Percentiles rank a stretch among this genome's conserved stretches.
phyloP scores from a whole-genome alignment of 1,140 invertebrate species.

The Oscheius sp. region DNA sequence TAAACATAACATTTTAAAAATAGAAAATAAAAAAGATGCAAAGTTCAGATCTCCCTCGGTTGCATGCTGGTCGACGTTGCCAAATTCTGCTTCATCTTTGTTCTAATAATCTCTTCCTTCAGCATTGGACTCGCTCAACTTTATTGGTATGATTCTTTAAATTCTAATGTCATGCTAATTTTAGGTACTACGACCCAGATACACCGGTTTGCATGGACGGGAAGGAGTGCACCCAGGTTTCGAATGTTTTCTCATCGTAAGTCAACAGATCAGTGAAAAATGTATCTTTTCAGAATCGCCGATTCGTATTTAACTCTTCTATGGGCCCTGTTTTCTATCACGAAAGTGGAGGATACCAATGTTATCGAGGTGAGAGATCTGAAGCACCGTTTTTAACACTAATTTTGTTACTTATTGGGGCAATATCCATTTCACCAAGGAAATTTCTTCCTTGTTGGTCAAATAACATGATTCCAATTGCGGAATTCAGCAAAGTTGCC shows the following conservation, averaged over 20 bases:
- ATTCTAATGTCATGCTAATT: neutral
- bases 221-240: constrained; percentile 38
- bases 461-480: no score
- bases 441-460: no score
- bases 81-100: constrained; percentile 67
- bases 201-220: constrained; percentile 48
- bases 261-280: constrained; percentile 5
- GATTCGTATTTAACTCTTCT: constrained; percentile 66
- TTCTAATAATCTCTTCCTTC: constrained; percentile 65
- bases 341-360: constrained; percentile 62
- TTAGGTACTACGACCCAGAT: constrained; percentile 36
- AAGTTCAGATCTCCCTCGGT: constrained; percentile 64
- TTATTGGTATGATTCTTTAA: constrained; percentile 61
- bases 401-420: no score
- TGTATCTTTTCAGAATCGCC: constrained; percentile 61
- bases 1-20: no score
- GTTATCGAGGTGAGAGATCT: constrained; percentile 28
- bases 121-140: constrained; percentile 66
- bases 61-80: constrained; percentile 67
- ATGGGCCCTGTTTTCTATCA: constrained; percentile 67
- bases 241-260: constrained; percentile 57
- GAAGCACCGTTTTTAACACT: no score
- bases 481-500: no score
- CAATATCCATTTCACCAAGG: no score
- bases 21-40: neutral